These are phyloP conservation scores for Abrostola triplasia DNA, from an alignment of 2,888 invertebrate genomes.

Conservation along the genomic window DNA sequence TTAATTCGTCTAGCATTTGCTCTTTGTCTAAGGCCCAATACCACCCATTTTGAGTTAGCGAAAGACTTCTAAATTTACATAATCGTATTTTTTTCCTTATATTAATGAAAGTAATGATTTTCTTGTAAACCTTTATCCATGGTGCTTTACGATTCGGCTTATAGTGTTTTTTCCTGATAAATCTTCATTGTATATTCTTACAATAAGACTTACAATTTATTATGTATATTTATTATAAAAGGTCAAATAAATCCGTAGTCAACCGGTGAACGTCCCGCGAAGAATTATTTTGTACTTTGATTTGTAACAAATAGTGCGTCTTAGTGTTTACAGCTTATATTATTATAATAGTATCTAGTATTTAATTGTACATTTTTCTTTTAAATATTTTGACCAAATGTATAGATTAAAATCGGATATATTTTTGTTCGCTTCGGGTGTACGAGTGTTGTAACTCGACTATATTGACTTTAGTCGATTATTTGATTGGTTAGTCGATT, in stretches of 20 bases:
- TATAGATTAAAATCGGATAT: slow-evolving; percentile 62
- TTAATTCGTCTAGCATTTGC: too few relatives aligned
- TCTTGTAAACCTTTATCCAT: too few relatives aligned
- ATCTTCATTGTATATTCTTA: background rate
- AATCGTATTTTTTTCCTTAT: too few relatives aligned
- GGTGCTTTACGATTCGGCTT: too few relatives aligned
- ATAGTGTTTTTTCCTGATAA: too few relatives aligned
- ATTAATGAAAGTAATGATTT: too few relatives aligned
- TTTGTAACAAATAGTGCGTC: slow-evolving; percentile 45
- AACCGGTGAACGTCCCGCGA: slow-evolving; percentile 21
- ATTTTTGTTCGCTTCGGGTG: slow-evolving; percentile 49
- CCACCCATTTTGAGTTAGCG: too few relatives aligned
- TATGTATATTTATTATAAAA: background rate
- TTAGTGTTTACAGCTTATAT: slow-evolving; percentile 50
- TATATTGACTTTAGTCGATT: slow-evolving; percentile 48
- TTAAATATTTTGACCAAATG: slow-evolving; percentile 74
- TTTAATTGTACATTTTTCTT: slow-evolving; percentile 62
- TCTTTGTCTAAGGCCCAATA: too few relatives aligned
- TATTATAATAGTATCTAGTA: slow-evolving; percentile 41
- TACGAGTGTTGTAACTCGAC: slow-evolving; percentile 50
- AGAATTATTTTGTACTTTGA: slow-evolving; percentile 39
- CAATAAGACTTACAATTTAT: background rate
- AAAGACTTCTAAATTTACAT: too few relatives aligned
- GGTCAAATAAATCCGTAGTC: background rate
- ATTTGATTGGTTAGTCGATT: slow-evolving; percentile 39